These are phyloP conservation scores for Dichetophora obliterata DNA, from an alignment of 2,888 invertebrate genomes.

Conservation along the genomic window DNA sequence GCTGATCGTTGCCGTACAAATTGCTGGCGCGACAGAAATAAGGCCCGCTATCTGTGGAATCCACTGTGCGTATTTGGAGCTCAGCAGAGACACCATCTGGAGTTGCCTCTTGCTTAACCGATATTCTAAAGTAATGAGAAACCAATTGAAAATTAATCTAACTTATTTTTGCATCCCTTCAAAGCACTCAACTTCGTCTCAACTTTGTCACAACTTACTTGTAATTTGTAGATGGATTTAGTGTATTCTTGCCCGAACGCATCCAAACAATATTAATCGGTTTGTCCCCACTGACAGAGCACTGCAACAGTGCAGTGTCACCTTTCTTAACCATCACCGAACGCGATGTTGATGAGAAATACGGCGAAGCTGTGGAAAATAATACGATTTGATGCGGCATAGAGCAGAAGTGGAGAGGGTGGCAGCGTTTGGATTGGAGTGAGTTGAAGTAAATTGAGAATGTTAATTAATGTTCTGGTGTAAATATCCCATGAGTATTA, in stretches of 20 bases:
- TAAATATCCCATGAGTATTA: conserved; percentile 10
- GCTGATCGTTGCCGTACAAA: conserved; percentile 80
- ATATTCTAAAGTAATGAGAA: conserved; percentile 67
- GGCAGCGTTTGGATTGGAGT: too few species aligned
- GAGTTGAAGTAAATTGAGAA: background rate
- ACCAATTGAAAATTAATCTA: background rate
- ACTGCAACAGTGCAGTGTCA: conserved; percentile 79
- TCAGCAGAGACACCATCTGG: conserved; percentile 80
- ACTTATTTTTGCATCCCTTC: background rate
- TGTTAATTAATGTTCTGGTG: conserved; percentile 26
- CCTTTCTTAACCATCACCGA: conserved; percentile 80
- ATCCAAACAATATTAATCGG: conserved; percentile 84
- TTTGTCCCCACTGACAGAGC: conserved; percentile 84
- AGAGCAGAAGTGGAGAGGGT: background rate
- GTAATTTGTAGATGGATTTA: conserved; percentile 81
- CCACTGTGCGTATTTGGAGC: conserved; percentile 78
- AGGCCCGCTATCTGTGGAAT: conserved; percentile 80
- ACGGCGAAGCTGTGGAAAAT: conserved; percentile 76
- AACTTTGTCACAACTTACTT: conserved; percentile 69
- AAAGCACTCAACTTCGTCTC: background rate
- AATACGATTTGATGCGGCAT: background rate
- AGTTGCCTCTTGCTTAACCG: conserved; percentile 77
- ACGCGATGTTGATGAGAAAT: conserved; percentile 78
- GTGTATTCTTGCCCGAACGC: conserved; percentile 77
- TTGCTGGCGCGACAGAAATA: conserved; percentile 86